Base-by-base conservation (phyloP, 2,888 invertebrate species). In the Drosophila maculinotata region DNA sequence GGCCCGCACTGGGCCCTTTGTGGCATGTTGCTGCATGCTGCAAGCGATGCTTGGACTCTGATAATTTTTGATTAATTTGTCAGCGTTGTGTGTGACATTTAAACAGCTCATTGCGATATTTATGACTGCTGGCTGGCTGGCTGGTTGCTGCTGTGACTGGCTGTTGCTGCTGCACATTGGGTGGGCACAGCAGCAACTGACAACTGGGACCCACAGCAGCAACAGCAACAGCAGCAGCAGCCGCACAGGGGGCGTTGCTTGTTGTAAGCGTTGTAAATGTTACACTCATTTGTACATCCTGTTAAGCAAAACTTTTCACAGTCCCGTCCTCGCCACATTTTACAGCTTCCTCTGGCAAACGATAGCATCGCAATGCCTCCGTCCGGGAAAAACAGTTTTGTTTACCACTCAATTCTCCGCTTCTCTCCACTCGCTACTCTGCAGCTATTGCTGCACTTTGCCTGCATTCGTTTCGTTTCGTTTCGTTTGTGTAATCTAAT, bases 11-110 rank as follows among this genome's bases (percentile, higher is more conserved):
- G 0, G 57, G 73, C 59, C 75, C 69, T 72, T 68, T 52, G 69
- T 66, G 75, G 62, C 65, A 62, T 47, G 77, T 58, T 63, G 74
- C 23, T 64, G 66, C 9, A 20, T 63, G 79, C 36, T 54, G 74
- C 66, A 31, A n/a, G 68, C 69, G 83, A 84, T 84, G 83, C 79
- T 79, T 77, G 75, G 60, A 48, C 72, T 53, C 79, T 79, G 83
- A 84, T 84, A 87, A 84, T 86, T 84, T 84, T 84, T 84, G 88
- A 84, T 84, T 84, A 87, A 84, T 84, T 84, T 84, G 83, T 84
- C 83, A 87, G 83, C 77, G 86, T 73, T 87, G 83, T 79, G 75
- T 84, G 88, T 84, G 83, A 84, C 83, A 84, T 87, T 82, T 87
- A 87, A 83, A 73, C 87, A 87, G 87, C 81, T 84, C 87, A 87